Conservation (phyloP, 2,113 vertebrate genomes). For the Merops nubicus region DNA sequence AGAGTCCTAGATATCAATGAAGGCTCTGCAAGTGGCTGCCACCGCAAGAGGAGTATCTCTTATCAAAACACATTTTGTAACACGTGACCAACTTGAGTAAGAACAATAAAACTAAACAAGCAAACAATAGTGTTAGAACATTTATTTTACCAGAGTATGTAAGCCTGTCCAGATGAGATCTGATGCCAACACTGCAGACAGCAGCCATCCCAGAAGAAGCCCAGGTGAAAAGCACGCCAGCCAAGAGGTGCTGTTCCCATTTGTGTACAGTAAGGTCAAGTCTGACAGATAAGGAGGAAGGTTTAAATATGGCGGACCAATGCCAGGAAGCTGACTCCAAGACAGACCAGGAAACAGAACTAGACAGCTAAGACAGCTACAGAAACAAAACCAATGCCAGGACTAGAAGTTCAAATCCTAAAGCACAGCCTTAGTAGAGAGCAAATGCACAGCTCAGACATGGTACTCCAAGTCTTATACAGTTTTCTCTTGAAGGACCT, state of each 20-base stretch:
- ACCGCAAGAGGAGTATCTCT: not conserved
- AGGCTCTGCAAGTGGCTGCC: not conserved
- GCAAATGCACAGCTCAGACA: not conserved
- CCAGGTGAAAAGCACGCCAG: not conserved
- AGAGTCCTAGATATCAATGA: not conserved
- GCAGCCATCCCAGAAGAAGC: not conserved
- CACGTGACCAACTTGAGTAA: not conserved
- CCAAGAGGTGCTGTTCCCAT: not conserved
- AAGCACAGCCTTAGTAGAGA: not conserved
- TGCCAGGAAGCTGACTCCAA: not conserved
- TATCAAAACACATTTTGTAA: not conserved
- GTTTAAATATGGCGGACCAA: not conserved
- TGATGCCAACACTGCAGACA: not conserved
- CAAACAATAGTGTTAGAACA: not conserved
- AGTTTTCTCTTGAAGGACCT: not conserved
- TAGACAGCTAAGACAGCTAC: not conserved
- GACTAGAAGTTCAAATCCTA: not conserved
- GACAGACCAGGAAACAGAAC: not conserved
- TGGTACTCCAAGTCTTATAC: not conserved
- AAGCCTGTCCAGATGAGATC: not conserved
- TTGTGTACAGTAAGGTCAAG: not conserved
- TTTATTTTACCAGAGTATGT: not conserved
- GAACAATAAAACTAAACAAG: not conserved
- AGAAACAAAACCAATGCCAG: not conserved
- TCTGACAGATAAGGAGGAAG: not conserved